phyloP scores from a whole-genome alignment of 2,113 vertebrate genomes.

The Gallinago paraguaiae region DNA sequence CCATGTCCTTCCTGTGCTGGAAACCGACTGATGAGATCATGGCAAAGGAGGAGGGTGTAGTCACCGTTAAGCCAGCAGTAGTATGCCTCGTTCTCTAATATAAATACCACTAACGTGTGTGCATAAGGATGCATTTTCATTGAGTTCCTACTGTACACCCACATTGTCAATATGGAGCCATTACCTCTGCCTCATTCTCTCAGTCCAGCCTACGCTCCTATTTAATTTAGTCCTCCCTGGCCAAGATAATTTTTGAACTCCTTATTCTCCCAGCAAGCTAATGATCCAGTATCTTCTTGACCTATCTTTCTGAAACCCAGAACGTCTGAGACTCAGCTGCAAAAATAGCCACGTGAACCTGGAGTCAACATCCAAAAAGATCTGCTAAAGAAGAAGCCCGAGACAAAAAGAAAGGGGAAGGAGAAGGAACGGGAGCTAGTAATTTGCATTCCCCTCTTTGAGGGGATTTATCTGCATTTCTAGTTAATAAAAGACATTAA shows the following conservation, averaged over 20 bases:
- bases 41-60: neutral
- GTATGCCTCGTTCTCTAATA: neutral
- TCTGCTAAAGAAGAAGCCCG: neutral
- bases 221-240: neutral
- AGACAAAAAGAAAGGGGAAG: neutral
- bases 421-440: neutral
- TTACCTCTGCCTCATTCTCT: neutral
- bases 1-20: neutral
- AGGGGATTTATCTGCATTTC: slow-evolving; percentile 47
- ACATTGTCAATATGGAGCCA: neutral
- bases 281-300: neutral
- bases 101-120: neutral
- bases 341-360: neutral
- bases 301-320: neutral
- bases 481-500: slow-evolving; percentile 59
- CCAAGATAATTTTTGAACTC: neutral
- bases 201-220: neutral
- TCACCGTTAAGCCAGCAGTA: neutral
- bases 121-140: neutral
- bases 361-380: neutral
- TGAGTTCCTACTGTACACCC: neutral
- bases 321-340: neutral
- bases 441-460: neutral
- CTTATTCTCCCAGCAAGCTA: neutral
- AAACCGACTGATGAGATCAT: neutral